Evolutionary conservation across 1,140 invertebrate genomes (phyloP), one percentile per base, ranked within the genome.

Genomic region (Euwallacea similis): DNA sequence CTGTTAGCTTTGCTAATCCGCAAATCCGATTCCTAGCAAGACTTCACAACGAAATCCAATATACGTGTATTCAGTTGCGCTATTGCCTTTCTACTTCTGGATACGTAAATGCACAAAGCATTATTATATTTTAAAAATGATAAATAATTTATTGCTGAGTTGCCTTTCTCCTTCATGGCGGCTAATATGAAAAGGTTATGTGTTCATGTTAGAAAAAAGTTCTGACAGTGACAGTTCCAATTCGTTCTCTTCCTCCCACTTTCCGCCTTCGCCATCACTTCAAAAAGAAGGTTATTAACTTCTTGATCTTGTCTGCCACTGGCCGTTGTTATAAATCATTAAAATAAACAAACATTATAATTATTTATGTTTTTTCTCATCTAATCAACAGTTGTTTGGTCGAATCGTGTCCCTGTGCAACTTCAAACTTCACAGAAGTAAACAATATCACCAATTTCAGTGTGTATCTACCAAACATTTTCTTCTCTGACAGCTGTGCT

Each of bases 201-300:
- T 33, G 21, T 33, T 4, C 21, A 33, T 1, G 21, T 33, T 33
- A 33, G 4, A 33, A 33, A 33, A 33, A 33, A 33, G 21, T 33
- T 47, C 46, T 50, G 46, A 50, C 46, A 50, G 9, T 50, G 46
- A 50, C 46, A 50, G 13, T 50, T 50, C n/a, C 54, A 21, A 8
- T 56, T 56, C 54, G 2, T 8, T 13, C 54, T 13, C 15, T 56
- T 13, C 11, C 8, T 56, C 11, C 54, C 54, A 56, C 16, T 7
- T n/a, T 16, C 16, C n/a, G 9, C 54, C n/a, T 56, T 50, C 13
- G 46, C 13, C 46, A 50, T 11, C 9, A 50, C 46, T 58, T 67
- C 75, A 76, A 76, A 79, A 79, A 79, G 76, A 75, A 78, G 77
- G 77, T 78, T 78, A 78, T 75, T 78, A 75, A 71, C 70, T 75